Conservation (phyloP, 2,113 vertebrate species). For the Neogobius melanostomus region DNA sequence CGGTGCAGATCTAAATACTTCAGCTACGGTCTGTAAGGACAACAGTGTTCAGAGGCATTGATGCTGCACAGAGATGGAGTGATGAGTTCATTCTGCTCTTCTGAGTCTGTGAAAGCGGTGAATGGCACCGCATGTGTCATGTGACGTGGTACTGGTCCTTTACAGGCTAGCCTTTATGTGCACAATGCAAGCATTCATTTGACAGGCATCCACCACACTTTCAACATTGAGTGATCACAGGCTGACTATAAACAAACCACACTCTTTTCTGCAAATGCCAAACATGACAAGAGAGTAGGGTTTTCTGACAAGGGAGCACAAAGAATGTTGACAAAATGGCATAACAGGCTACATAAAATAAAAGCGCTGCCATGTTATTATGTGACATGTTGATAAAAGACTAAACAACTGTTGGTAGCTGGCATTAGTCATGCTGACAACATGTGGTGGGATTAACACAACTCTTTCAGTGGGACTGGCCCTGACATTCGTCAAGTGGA, state of each 20-base stretch:
- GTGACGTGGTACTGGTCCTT: conserved; percentile 13
- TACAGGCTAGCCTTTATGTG: neutral
- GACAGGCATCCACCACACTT: neutral
- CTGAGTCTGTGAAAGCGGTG: neutral
- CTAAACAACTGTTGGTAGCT: neutral
- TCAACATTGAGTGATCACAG: neutral
- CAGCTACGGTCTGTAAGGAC: conserved; percentile 14
- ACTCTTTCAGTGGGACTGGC: conserved; percentile 20
- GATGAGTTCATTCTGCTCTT: conserved; percentile 3
- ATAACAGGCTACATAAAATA: neutral
- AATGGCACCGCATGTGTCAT: conserved; percentile 20
- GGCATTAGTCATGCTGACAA: conserved; percentile 1
- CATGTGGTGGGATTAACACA: conserved; percentile 4
- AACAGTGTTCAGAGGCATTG: neutral
- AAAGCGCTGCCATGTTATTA: neutral
- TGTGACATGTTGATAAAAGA: conserved; percentile 2
- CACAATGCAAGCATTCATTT: conserved; percentile 20
- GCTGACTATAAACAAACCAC: neutral
- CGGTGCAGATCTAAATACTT: conserved; percentile 10
- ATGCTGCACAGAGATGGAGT: conserved; percentile 8
- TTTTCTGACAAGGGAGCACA: conserved; percentile 3
- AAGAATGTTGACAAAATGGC: neutral
- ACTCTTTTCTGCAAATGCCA: neutral
- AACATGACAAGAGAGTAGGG: neutral
- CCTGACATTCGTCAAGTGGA: conserved; percentile 6